Evolutionary conservation across 37 sponge, comb jelly and placozoan species (phyloP), one percentile per base, ranked within the genome.

Genomic region (Eunapius fragilis): DNA sequence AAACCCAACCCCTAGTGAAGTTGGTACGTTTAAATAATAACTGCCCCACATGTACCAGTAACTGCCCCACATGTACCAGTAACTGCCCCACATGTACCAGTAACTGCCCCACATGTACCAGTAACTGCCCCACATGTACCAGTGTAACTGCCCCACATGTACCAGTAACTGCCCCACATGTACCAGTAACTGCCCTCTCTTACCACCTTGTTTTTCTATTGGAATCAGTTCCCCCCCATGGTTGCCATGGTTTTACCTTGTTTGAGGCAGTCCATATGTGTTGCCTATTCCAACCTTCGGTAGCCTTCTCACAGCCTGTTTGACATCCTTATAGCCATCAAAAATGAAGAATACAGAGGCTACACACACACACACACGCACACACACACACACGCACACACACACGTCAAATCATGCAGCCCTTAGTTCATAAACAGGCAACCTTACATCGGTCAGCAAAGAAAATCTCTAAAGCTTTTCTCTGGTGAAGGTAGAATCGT

Each of bases 231-330:
- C n/a, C n/a, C n/a, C n/a, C n/a, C n/a, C n/a, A n/a, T 45, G 47
- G 47, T 45, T 4, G 4, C 7, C 4, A 45, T 58, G 58, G 58
- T 4, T 72, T 25, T 24, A 94, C 94, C 94, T 90, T 3, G 91
- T 80, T 22, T 58, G 77, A 47, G 97, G 95, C 6, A 94, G 77
- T 19, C 87, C 95, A 83, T 92, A 94, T 31, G 83, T 80, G 17
- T 76, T 25, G 0, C 97, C 97, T 17, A 80, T 82, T 41, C 97
- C 97, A 49, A 96, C 95, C 27, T 92, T 87, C 9, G 97, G 97
- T 50, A 96, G 76, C 17, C 69, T 80, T 70, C 77, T 79, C 5
- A 94, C 87, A 32, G 87, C 88, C 6, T 75, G 36, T 45, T 76
- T 88, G 69, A 94, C 86, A n/a, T 90, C 92, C 75, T 84, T 77